Conservation (phyloP, 2,113 vertebrate species). For the Galeopterus variegatus region DNA sequence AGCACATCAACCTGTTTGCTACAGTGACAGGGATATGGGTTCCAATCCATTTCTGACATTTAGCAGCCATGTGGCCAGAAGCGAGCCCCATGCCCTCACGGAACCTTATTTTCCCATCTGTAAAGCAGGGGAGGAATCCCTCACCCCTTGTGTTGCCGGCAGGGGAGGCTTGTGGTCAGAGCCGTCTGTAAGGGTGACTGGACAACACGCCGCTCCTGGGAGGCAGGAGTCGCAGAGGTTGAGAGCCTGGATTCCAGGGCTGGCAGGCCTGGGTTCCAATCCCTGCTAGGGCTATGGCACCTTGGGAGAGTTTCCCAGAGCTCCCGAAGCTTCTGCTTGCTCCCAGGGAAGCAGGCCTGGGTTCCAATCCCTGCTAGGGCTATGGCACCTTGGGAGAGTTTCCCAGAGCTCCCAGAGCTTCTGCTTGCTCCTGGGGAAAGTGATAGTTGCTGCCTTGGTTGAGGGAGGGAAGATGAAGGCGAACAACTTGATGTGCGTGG, state of each 20-base stretch:
- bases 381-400: background rate
- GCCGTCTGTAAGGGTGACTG: background rate
- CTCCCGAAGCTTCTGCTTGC: background rate
- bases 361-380: rapidly evolving
- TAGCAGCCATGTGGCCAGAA: background rate
- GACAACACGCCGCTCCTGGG: background rate
- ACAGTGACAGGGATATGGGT: rapidly evolving
- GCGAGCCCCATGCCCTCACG: rapidly evolving
- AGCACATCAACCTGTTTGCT: rapidly evolving
- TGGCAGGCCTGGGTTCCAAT: background rate
- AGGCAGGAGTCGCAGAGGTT: background rate
- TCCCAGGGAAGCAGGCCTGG: background rate
- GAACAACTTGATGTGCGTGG: no score
- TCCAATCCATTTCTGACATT: background rate
- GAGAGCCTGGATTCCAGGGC: background rate
- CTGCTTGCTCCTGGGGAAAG: background rate
- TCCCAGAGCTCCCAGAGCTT: background rate
- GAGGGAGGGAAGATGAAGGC: no score
- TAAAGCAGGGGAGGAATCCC: rapidly evolving
- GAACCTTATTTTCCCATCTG: background rate
- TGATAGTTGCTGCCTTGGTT: no score
- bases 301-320: background rate
- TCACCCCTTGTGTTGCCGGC: background rate
- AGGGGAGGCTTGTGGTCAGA: background rate
- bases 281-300: rapidly evolving